Conservation (phyloP, 2,113 vertebrate genomes). For the Osmerus mordax region DNA sequence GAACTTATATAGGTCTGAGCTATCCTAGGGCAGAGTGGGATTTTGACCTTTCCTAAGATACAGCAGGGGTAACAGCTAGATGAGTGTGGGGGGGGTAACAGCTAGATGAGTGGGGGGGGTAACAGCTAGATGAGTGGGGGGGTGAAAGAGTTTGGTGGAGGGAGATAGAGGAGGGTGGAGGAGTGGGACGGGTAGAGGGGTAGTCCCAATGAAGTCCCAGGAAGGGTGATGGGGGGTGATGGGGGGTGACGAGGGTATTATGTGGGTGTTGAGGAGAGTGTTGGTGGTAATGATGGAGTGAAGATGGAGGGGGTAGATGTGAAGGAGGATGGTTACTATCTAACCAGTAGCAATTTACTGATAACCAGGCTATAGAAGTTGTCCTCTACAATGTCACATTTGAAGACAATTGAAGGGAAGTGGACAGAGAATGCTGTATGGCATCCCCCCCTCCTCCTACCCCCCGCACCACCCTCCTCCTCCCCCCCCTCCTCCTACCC, state of each 20-base stretch:
- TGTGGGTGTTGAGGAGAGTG: neutral
- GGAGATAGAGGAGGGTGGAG: conserved; percentile 13
- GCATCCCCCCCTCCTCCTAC: conserved; percentile 20
- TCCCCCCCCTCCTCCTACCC: neutral
- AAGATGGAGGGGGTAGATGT: neutral
- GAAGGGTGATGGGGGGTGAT: neutral
- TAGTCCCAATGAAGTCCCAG: no score
- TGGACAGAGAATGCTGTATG: conserved; percentile 24
- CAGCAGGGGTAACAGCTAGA: neutral
- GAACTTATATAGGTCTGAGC: conserved; percentile 61
- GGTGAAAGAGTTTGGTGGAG: no score
- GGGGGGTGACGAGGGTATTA: neutral
- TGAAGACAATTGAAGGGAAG: conserved; percentile 41
- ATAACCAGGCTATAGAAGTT: conserved; percentile 52
- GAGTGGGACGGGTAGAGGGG: conserved; percentile 13
- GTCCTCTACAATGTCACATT: conserved; percentile 70
- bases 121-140: neutral
- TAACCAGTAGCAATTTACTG: conserved; percentile 29
- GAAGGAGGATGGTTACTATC: neutral
- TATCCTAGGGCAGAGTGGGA: conserved; percentile 60
- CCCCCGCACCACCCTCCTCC: neutral
- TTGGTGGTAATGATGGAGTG: neutral
- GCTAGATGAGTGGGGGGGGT: neutral
- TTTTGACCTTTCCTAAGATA: conserved; percentile 69
- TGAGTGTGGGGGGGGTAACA: neutral